Evolutionary conservation across 2,113 vertebrate species (phyloP).

Genomic region (Spermophilus dauricus): DNA sequence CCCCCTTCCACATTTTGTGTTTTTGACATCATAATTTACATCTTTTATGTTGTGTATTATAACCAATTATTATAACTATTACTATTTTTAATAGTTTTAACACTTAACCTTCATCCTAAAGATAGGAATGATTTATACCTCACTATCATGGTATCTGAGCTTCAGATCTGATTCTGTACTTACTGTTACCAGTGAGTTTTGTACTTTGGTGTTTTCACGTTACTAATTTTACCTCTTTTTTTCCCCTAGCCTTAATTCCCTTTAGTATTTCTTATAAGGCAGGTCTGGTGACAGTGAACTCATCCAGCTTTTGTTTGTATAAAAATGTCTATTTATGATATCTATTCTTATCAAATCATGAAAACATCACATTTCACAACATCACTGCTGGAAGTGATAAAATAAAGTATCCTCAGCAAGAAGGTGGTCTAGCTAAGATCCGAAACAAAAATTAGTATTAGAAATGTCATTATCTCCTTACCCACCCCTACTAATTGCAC

Average conservation of each 20-base stretch:
- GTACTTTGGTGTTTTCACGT: background rate
- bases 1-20: background rate
- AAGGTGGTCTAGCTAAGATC: background rate
- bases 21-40: background rate
- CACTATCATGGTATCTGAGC: background rate
- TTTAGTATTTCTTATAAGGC: background rate
- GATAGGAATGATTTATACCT: background rate
- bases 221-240: background rate
- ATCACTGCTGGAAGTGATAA: background rate
- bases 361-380: background rate
- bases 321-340: background rate
- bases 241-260: background rate
- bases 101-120: background rate
- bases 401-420: background rate
- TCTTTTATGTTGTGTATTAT: background rate
- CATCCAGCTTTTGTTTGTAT: background rate
- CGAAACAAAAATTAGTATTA: constrained; percentile 20
- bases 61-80: background rate
- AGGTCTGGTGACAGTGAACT: background rate
- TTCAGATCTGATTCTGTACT: background rate
- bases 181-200: background rate
- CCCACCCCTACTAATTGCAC: background rate
- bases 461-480: background rate
- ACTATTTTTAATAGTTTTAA: background rate
- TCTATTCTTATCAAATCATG: background rate